Conservation (phyloP, 2,888 invertebrate genomes). For the Lagria hirta region DNA sequence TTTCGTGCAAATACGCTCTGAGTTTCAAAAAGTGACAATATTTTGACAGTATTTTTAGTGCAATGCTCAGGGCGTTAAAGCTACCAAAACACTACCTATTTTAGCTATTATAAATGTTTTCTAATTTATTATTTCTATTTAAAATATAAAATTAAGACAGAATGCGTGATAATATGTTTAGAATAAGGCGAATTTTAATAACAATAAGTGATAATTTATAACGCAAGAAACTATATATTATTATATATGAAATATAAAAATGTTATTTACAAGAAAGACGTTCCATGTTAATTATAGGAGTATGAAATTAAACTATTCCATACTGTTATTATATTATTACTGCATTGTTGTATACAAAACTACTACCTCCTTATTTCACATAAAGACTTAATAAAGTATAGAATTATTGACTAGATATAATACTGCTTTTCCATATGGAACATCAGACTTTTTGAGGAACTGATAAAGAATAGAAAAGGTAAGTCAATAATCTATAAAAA, state of each 20-base stretch:
- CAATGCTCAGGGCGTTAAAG: conserved; percentile 16
- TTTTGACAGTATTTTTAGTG: conserved; percentile 5
- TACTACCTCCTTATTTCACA: conserved; percentile 44
- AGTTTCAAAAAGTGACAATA: conserved; percentile 3
- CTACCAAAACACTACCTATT: conserved; percentile 31
- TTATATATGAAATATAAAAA: conserved; percentile 44
- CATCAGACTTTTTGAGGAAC: no score
- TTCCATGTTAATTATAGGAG: conserved; percentile 47
- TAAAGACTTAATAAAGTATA: conserved; percentile 41
- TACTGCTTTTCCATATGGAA: conserved; percentile 18
- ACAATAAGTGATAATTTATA: conserved; percentile 45
- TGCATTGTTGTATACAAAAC: conserved; percentile 43
- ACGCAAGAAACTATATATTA: conserved; percentile 37
- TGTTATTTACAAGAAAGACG: conserved; percentile 49
- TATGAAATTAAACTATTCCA: conserved; percentile 43
- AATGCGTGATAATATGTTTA: conserved; percentile 39
- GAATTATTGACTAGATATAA: conserved; percentile 27
- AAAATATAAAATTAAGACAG: conserved; percentile 31
- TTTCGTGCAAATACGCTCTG: conserved; percentile 1
- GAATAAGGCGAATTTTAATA: conserved; percentile 32
- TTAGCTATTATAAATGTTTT: conserved; percentile 26
- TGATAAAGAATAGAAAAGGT: background rate
- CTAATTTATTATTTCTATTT: conserved; percentile 28
- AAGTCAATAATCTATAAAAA: background rate
- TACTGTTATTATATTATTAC: conserved; percentile 40